Evolutionary conservation across 2,797 vertebrate genomes (phyloP).

Genomic region (Mormyrops boulengeri): DNA sequence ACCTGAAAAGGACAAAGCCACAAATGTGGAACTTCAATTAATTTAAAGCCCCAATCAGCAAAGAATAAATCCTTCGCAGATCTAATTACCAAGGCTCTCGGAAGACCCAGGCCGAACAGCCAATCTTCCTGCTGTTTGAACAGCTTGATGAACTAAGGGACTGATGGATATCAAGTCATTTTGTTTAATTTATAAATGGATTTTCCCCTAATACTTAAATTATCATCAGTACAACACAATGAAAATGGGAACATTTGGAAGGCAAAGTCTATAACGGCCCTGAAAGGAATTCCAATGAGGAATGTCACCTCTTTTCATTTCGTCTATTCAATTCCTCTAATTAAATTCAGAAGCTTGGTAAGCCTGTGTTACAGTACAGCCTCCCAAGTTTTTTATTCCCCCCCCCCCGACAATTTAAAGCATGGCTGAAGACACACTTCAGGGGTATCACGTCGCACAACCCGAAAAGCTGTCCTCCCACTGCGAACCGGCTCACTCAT

Average conservation of each 20-base stretch:
- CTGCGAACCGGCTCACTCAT: neutral
- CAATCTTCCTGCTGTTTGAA: slow-evolving; percentile 96
- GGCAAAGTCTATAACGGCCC: slow-evolving; percentile 85
- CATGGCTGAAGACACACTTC: slow-evolving; percentile 34
- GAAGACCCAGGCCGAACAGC: slow-evolving; percentile 87
- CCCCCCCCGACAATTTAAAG: slow-evolving; percentile 65
- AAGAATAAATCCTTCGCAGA: slow-evolving; percentile 97
- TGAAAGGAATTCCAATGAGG: slow-evolving; percentile 88
- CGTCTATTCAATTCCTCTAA: slow-evolving; percentile 82
- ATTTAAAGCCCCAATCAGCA: slow-evolving; percentile 98
- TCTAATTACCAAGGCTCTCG: slow-evolving; percentile 98
- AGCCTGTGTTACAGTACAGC: slow-evolving; percentile 75
- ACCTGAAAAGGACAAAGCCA: slow-evolving; percentile 88
- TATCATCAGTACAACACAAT: slow-evolving; percentile 95
- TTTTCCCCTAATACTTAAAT: slow-evolving; percentile 99
- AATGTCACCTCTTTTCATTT: slow-evolving; percentile 81
- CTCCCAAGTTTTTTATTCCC: slow-evolving; percentile 50
- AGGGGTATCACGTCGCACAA: slow-evolving; percentile 32
- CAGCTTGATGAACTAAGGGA: slow-evolving; percentile 99
- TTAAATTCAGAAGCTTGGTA: slow-evolving; percentile 77
- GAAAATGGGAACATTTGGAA: slow-evolving; percentile 91
- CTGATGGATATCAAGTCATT: slow-evolving; percentile 99
- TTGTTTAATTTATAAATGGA: slow-evolving; percentile 99
- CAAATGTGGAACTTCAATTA: slow-evolving; percentile 98
- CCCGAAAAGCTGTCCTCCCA: slow-evolving; percentile 9